Conservation (phyloP, 2,113 vertebrate species). For the Oceanites oceanicus region DNA sequence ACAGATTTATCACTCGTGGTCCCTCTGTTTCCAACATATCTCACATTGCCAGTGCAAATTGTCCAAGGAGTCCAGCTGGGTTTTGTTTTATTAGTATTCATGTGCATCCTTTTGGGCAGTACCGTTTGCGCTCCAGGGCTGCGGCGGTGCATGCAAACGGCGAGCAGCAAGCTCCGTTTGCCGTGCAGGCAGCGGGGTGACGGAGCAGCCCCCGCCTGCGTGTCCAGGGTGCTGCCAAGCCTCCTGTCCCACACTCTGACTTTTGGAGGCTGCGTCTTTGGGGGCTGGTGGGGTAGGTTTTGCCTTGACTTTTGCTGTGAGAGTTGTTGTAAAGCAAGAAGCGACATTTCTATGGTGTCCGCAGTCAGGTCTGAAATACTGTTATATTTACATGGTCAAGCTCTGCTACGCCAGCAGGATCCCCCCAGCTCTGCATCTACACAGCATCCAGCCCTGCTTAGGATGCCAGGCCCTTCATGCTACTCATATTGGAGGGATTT, state of each 20-base stretch:
- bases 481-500: not conserved
- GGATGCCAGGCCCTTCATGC: not conserved
- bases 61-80: not conserved
- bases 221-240: not conserved
- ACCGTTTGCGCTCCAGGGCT: not conserved
- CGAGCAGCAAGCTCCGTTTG: not conserved
- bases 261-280: not conserved
- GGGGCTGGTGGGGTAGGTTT: not conserved
- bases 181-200: not conserved
- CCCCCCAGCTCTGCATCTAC: not conserved
- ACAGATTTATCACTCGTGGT: not conserved
- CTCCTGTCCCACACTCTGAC: not conserved
- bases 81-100: not conserved
- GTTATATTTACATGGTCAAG: not conserved
- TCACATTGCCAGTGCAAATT: not conserved
- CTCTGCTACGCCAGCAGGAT: not conserved
- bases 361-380: not conserved
- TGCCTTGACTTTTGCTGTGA: not conserved
- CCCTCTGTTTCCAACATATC: not conserved
- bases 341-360: not conserved
- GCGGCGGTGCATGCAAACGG: fast-evolving
- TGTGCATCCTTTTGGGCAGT: not conserved
- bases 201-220: fast-evolving
- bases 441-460: not conserved
- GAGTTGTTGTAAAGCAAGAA: not conserved